A percentile compares a stretch with the other conserved stretches of the same genome.
These are phyloP conservation scores for Fukomys damarensis DNA, from an alignment of 2,113 vertebrate species.

Conservation along the genomic window DNA sequence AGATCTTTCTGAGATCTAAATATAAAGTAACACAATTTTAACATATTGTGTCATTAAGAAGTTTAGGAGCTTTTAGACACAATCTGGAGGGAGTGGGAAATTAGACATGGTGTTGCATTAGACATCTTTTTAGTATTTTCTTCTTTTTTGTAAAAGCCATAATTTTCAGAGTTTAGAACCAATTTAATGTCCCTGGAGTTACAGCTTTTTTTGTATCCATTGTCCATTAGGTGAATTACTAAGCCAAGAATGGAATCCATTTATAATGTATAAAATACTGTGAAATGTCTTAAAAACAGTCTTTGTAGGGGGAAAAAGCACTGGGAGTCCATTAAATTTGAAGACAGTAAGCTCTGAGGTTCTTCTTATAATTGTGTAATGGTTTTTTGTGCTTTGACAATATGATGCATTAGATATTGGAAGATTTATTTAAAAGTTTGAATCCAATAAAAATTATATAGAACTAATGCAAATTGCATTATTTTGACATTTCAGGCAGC, in stretches of 20 bases:
- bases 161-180: constrained; percentile 92
- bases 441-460: constrained; percentile 86
- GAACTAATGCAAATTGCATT: constrained; percentile 83
- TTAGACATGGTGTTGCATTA: constrained; percentile 90
- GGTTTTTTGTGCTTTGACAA: constrained; percentile 86
- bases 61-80: constrained; percentile 89
- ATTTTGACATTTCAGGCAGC: constrained; percentile 82
- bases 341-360: constrained; percentile 85
- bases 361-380: constrained; percentile 88
- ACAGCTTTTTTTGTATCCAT: constrained; percentile 88
- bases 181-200: constrained; percentile 91
- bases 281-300: constrained; percentile 89
- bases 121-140: constrained; percentile 91
- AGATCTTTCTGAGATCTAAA: constrained; percentile 85
- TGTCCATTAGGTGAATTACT: constrained; percentile 92
- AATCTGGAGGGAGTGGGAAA: constrained; percentile 87
- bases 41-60: constrained; percentile 90
- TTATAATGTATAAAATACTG: constrained; percentile 90
- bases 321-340: constrained; percentile 88
- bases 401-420: constrained; percentile 83
- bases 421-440: constrained; percentile 88
- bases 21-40: constrained; percentile 88
- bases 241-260: constrained; percentile 90
- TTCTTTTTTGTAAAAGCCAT: constrained; percentile 90
- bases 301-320: constrained; percentile 81